Conservation (phyloP, 2,888 invertebrate genomes). For the Trilocha varians region DNA sequence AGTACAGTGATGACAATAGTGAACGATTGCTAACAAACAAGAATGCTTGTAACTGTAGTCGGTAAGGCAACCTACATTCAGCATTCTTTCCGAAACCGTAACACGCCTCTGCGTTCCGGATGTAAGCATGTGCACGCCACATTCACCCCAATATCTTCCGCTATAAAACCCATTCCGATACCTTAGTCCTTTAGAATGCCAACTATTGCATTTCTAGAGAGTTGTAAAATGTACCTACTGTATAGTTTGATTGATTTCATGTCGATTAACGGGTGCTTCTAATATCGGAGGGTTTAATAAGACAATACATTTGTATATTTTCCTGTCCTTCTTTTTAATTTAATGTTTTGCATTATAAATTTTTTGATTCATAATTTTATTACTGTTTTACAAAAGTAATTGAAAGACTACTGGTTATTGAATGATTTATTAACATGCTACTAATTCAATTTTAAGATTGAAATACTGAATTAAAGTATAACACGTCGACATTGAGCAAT, state of each 20-base stretch:
- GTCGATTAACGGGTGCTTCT: constrained; percentile 5
- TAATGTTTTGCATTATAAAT: too few species aligned
- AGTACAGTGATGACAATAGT: constrained; percentile 46
- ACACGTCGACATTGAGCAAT: too few species aligned
- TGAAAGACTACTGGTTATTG: constrained; percentile 22
- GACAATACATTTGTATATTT: too few species aligned
- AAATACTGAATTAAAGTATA: too few species aligned
- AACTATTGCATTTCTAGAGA: constrained; percentile 63
- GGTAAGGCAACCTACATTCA: constrained; percentile 69
- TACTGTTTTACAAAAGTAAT: too few species aligned
- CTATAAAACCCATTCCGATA: constrained; percentile 54
- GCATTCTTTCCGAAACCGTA: constrained; percentile 73
- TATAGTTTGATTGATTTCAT: constrained; percentile 40
- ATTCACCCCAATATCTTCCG: constrained; percentile 50
- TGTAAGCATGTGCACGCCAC: constrained; percentile 48
- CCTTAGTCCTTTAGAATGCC: constrained; percentile 35
- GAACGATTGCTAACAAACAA: constrained; percentile 50
- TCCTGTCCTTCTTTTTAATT: too few species aligned
- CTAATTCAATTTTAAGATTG: too few species aligned
- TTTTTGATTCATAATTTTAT: too few species aligned
- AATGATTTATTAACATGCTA: too few species aligned
- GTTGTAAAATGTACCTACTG: constrained; percentile 46
- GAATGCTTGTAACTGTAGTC: constrained; percentile 65
- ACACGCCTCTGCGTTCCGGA: constrained; percentile 69
- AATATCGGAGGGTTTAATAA: too few species aligned